phyloP scores from a whole-genome alignment of 2,888 invertebrate species.

The Ephialtes manifestator region DNA sequence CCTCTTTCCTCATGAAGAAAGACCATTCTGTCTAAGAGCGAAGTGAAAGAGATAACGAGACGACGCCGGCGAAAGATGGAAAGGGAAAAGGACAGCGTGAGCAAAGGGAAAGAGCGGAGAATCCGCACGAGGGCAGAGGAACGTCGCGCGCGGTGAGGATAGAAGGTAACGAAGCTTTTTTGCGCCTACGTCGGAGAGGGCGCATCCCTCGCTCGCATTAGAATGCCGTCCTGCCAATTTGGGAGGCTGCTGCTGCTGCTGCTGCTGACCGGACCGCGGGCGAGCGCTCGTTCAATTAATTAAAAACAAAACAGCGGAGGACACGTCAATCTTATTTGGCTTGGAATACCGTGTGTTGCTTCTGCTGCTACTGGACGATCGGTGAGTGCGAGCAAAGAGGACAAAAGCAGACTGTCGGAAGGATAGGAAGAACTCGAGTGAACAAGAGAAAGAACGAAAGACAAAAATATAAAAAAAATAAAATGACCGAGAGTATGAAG shows the following conservation, averaged over 20 bases:
- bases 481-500: slow-evolving; percentile 43
- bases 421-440: slow-evolving; percentile 34
- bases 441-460: slow-evolving; percentile 36
- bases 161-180: slow-evolving; percentile 75
- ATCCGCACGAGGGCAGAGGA: neutral
- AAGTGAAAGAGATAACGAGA: slow-evolving; percentile 43
- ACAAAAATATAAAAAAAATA: slow-evolving; percentile 29
- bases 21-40: slow-evolving; percentile 33
- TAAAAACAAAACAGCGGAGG: slow-evolving; percentile 83
- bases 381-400: slow-evolving; percentile 20
- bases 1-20: slow-evolving; percentile 17
- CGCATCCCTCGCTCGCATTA: slow-evolving; percentile 76
- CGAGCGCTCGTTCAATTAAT: slow-evolving; percentile 80
- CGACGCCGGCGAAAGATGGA: slow-evolving; percentile 28
- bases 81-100: slow-evolving; percentile 38
- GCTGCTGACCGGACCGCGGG: slow-evolving; percentile 59
- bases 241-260: slow-evolving; percentile 72
- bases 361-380: slow-evolving; percentile 42
- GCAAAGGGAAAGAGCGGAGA: slow-evolving; percentile 28
- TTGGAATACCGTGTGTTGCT: slow-evolving; percentile 71
- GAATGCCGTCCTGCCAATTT: slow-evolving; percentile 83
- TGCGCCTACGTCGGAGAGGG: slow-evolving; percentile 70
- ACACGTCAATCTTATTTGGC: slow-evolving; percentile 83
- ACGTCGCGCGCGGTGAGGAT: slow-evolving; percentile 36
- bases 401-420: slow-evolving; percentile 1